Evolutionary conservation across 1,140 invertebrate species (phyloP), one percentile per base, ranked within the genome.

Genomic region (Meteorus sp.): DNA sequence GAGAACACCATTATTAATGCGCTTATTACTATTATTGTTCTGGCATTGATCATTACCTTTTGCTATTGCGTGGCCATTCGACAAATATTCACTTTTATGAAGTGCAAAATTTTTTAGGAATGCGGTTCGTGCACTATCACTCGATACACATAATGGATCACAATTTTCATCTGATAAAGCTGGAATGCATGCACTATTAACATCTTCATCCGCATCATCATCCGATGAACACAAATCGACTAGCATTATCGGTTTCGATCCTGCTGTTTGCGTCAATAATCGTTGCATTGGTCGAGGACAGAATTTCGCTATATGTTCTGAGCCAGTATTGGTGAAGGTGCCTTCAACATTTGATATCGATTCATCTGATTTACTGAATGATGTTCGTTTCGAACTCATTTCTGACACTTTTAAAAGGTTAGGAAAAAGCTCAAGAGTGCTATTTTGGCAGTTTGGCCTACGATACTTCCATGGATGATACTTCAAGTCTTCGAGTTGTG

Each of bases 151-250:
- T 52, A 67, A 45, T 0, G 72, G 71, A 65, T 75, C 66, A 37
- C 55, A 60, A 51, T 73, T 76, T 37, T 76, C 68, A 37, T 77
- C 67, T 2, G 63, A 62, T 5, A 61, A 63, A 13, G 23, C 45
- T 15, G 31, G 35, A n/a, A 4, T n/a, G n/a, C n/a, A n/a, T n/a
- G n/a, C n/a, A n/a, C n/a, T n/a, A n/a, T n/a, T 6, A 51, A 8
- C 37, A 23, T 6, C 41, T 5, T 54, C 20, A 41, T 59, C 45
- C 5, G 67, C 74, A 5, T 83, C 82, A n/a, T 84, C 82, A 27
- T 83, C 82, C 0, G 82, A 84, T 7, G 82, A 83, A 57, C 82
- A 83, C 9, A 83, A 75, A 62, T 84, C 77, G 56, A 84, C 81
- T 55, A 79, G 69, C 25, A 80, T 73, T 8, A 83, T 72, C 31